These are phyloP conservation scores for Macrobrachium rosenbergii DNA, from an alignment of 1,140 invertebrate species.

Conservation along the genomic window DNA sequence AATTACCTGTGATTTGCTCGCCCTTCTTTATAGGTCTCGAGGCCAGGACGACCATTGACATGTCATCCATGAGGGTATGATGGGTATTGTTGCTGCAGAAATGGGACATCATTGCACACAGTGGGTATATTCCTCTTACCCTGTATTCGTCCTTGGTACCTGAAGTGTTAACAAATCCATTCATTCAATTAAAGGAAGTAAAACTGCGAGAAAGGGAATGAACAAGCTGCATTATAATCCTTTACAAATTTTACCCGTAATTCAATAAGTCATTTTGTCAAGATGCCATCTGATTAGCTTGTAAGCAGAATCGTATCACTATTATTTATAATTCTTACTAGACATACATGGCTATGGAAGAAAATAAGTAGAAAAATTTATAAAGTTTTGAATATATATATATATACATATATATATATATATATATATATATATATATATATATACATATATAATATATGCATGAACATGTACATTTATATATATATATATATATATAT, in stretches of 20 bases:
- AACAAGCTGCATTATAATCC: too few relatives aligned
- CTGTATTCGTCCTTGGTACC: conserved; percentile 52
- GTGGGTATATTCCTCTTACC: conserved; percentile 77
- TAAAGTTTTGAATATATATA: neutral
- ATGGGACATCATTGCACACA: conserved; percentile 83
- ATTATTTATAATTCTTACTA: too few relatives aligned
- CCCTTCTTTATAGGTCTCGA: conserved; percentile 75
- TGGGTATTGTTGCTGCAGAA: conserved; percentile 82
- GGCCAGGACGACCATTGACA: conserved; percentile 79
- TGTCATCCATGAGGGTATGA: conserved; percentile 81
- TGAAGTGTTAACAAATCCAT: neutral
- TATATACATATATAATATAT: too few relatives aligned
- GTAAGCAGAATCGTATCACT: too few relatives aligned
- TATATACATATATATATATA: neutral
- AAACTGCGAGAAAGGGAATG: neutral
- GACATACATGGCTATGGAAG: too few relatives aligned
- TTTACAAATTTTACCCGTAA: too few relatives aligned
- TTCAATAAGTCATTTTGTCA: too few relatives aligned
- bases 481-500: conserved; percentile 12
- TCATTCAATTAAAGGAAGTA: neutral
- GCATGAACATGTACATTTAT: neutral
- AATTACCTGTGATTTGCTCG: conserved; percentile 74
- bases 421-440: neutral
- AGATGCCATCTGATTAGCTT: too few relatives aligned
- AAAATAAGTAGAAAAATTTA: neutral